Evolutionary conservation across 2,888 invertebrate genomes (phyloP), one percentile per base, ranked within the genome.

Genomic region (Rhagonycha fulva): DNA sequence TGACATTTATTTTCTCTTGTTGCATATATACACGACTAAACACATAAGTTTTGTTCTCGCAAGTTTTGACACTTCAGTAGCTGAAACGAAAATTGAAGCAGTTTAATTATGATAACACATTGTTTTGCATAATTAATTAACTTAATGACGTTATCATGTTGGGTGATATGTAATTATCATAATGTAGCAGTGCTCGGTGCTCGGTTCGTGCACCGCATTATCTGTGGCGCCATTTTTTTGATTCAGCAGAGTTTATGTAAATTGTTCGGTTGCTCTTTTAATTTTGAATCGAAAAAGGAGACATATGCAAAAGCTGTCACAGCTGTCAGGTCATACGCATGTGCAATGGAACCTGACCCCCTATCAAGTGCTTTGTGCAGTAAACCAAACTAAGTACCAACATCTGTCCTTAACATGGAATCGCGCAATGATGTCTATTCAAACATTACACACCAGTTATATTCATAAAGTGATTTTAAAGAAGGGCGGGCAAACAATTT

Each of bases 311-410:
- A 63, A 71, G 74, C 76, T 76, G 78, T 78, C 74, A 74, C 78
- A 78, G 76, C 78, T 78, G 78, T 76, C 78, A 78, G 72, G 32
- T 78, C 70, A 74, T 74, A 70, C 76, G 78, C 71, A 78, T 78
- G 72, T 76, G 76, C 72, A 76, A 62, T 70, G 30, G 68, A 74
- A 78, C 78, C 78, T 78, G 78, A 78, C 78, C 78, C 69, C 63
- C 68, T 30, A 76, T 72, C 78, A 75, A 76, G 76, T 76, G 74
- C 72, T 78, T 75, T 75, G 72, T 76, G 74, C 73, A 75, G 60
- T 63, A 76, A 73, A 75, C 76, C 73, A 74, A 68, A 73, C 61
- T 71, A 74, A 76, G 76, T 72, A 76, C 70, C 47, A 68, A 76
- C 78, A 78, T 76, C 78, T 78, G 78, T 71, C 75, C 62, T 70